Evolutionary conservation across 2,113 vertebrate species (phyloP).

Genomic region (Mesitornis unicolor): DNA sequence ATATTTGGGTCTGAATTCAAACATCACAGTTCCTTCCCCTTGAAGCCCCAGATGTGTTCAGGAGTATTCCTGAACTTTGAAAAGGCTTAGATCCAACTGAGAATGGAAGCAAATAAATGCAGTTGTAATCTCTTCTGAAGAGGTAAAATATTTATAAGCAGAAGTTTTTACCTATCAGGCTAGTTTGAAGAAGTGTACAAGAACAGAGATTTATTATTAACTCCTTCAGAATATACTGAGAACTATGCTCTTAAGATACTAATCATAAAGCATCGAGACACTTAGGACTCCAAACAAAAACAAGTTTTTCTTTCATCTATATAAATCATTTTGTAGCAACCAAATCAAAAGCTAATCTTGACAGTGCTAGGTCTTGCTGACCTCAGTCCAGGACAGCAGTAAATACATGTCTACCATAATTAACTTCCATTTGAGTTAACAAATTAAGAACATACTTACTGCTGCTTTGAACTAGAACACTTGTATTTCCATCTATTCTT

Average conservation of each 20-base stretch:
- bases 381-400: conserved; percentile 27
- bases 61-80: background rate
- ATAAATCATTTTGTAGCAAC: conserved; percentile 17
- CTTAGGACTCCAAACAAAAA: background rate
- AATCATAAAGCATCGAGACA: background rate
- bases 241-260: background rate
- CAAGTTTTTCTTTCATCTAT: background rate
- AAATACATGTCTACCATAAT: background rate
- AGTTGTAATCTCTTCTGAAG: background rate
- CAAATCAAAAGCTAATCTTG: background rate
- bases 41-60: background rate
- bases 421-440: background rate
- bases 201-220: background rate
- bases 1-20: background rate
- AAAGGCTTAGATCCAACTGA: background rate
- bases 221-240: background rate
- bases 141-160: background rate
- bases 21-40: background rate
- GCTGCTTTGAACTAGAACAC: background rate
- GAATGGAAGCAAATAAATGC: background rate
- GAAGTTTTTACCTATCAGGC: background rate
- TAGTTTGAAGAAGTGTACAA: background rate
- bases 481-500: conserved; percentile 5
- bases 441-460: background rate
- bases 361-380: conserved; percentile 42